A percentile compares a stretch with the other conserved stretches of the same genome.
phyloP scores from a whole-genome alignment of 2,888 invertebrate species.

The Tethea ocularis region DNA sequence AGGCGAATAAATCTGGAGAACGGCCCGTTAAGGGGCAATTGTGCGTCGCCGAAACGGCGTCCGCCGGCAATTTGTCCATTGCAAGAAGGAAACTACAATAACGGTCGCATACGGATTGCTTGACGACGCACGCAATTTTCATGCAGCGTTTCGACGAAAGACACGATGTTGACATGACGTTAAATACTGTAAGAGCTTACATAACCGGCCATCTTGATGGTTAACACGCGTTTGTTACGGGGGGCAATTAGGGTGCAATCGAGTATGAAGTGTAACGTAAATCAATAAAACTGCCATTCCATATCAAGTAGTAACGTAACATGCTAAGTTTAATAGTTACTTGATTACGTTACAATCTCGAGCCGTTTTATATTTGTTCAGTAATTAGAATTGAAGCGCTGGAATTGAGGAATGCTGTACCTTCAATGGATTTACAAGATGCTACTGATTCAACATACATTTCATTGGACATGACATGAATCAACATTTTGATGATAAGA shows the following conservation, averaged over 20 bases:
- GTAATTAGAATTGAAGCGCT: neutral
- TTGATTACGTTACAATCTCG: constrained; percentile 14
- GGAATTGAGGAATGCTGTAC: neutral
- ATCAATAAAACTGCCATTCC: constrained; percentile 41
- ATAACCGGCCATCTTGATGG: constrained; percentile 17
- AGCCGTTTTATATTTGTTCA: constrained; percentile 16
- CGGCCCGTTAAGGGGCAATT: constrained; percentile 48
- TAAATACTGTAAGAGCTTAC: constrained; percentile 16
- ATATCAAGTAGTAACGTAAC: constrained; percentile 31
- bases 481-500: no score
- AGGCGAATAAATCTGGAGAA: constrained; percentile 52
- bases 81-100: constrained; percentile 35
- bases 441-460: neutral
- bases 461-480: neutral
- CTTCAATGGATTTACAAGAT: neutral
- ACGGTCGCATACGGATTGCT: constrained; percentile 25
- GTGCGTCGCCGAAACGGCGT: constrained; percentile 47
- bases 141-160: constrained; percentile 13
- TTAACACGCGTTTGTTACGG: constrained; percentile 32
- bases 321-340: constrained; percentile 6
- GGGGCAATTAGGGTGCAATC: constrained; percentile 30
- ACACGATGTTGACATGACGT: constrained; percentile 10
- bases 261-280: constrained; percentile 38
- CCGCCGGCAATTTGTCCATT: constrained; percentile 41
- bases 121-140: constrained; percentile 21